phyloP scores from a whole-genome alignment of 2,888 invertebrate genomes.

The Polietes domitor region DNA sequence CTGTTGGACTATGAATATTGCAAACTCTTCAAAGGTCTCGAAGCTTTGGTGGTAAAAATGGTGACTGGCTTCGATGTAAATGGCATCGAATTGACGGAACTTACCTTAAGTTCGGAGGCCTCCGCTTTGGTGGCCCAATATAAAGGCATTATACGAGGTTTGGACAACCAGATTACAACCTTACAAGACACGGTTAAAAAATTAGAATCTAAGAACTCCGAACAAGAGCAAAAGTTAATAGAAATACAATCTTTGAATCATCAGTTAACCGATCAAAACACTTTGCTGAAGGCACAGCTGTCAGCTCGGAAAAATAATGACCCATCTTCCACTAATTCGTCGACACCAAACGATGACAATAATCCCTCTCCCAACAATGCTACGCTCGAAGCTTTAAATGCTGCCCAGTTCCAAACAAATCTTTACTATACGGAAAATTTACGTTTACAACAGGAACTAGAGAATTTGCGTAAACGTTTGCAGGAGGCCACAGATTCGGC shows the following conservation, averaged over 20 bases:
- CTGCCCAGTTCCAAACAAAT: slow-evolving; percentile 76
- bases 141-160: slow-evolving; percentile 94
- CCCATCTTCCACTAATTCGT: slow-evolving; percentile 67
- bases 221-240: slow-evolving; percentile 82
- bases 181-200: slow-evolving; percentile 75
- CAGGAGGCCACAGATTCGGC: slow-evolving; percentile 73
- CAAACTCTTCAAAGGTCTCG: slow-evolving; percentile 91
- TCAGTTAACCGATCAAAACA: slow-evolving; percentile 92
- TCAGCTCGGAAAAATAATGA: slow-evolving; percentile 78
- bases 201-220: slow-evolving; percentile 72
- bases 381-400: slow-evolving; percentile 70
- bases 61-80: slow-evolving; percentile 81
- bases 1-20: slow-evolving; percentile 98
- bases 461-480: slow-evolving; percentile 73
- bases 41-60: slow-evolving; percentile 84
- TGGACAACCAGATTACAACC: slow-evolving; percentile 86
- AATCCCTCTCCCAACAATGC: slow-evolving; percentile 28
- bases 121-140: slow-evolving; percentile 85
- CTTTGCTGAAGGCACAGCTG: slow-evolving; percentile 89
- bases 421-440: slow-evolving; percentile 79
- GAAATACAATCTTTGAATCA: slow-evolving; percentile 88
- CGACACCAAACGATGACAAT: slow-evolving; percentile 47
- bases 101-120: slow-evolving; percentile 80
- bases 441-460: slow-evolving; percentile 77
- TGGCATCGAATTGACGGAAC: slow-evolving; percentile 82